Evolutionary conservation across 2,113 vertebrate genomes (phyloP).

Genomic region (Rutilus rutilus): DNA sequence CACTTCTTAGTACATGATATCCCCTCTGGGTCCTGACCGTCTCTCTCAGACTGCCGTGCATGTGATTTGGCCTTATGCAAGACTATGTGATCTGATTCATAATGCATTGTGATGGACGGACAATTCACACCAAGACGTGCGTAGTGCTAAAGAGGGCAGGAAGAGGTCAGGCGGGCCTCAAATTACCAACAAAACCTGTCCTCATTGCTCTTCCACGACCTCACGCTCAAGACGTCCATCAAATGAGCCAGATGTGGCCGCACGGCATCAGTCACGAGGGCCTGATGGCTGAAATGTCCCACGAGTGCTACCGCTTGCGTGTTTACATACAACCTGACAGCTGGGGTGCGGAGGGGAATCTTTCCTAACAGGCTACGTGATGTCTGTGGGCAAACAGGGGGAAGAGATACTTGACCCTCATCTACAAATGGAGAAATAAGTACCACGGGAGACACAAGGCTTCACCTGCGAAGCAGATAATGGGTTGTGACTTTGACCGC

Average conservation of each 20-base stretch:
- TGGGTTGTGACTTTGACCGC: constrained; percentile 26
- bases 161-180: constrained; percentile 13
- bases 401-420: constrained; percentile 32
- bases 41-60: constrained; percentile 20
- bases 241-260: constrained; percentile 41
- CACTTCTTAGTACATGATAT: constrained; percentile 21
- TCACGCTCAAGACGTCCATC: constrained; percentile 44
- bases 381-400: not conserved
- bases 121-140: not conserved
- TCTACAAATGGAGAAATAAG: constrained; percentile 36
- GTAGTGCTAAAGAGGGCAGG: not conserved
- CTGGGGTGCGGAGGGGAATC: constrained; percentile 30
- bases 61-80: not conserved
- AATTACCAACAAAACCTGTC: constrained; percentile 2
- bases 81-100: constrained; percentile 22
- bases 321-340: constrained; percentile 30
- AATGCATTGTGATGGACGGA: constrained; percentile 11
- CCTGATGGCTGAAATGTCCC: constrained; percentile 18
- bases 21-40: constrained; percentile 12
- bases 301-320: not conserved
- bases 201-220: constrained; percentile 11
- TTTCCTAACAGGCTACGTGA: constrained; percentile 11
- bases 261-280: constrained; percentile 32
- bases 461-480: constrained; percentile 37
- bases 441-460: constrained; percentile 11